Base-by-base conservation (phyloP, 2,888 invertebrate species). In the Folsomia manolachei region DNA sequence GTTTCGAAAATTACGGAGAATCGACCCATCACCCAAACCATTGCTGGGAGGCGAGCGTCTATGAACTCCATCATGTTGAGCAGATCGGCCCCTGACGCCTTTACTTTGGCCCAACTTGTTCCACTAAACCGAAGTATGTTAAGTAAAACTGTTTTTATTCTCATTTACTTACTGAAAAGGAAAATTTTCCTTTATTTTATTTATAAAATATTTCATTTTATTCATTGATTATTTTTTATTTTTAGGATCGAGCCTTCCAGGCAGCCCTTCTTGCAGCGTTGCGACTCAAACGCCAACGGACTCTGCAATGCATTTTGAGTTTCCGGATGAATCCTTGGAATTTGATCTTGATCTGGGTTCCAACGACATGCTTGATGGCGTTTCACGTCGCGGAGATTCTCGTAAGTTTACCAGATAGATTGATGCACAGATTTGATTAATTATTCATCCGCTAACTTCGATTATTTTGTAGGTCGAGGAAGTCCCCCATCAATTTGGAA, bases 231-330 rank as follows among this genome's bases (percentile, higher is more conserved):
- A n/a, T n/a, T n/a, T n/a, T n/a, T n/a, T n/a, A n/a, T 25, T 63
- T 63, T 1, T n/a, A 63, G 63, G 63, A n/a, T 63, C 63, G 2
- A 63, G 27, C 21, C 27, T 63, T 56, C 56, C 56, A 11, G n/a
- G 24, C 23, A 52, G 52, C 14, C 65, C 51, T 11, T 39, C 51
- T 51, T 23, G 65, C 21, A 66, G 52, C 51, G 69, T 74, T 39
- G 68, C 71, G 1, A 74, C 74, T 14, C 74, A 74, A 68, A 74
- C 74, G 18, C 74, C 74, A 27, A 74, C 74, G 0, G 72, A 71
- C 7, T 4, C n/a, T n/a, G 64, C 53, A 7, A 24, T 61, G 11
- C 51, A 23, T 63, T 74, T 74, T 19, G 71, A 71, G 24, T 74
- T 74, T 68, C 72, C 74, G n/a, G n/a, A n/a, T 18, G 74, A 74